Percentiles rank a stretch among this genome's conserved stretches.
Conservation (phyloP, 2,113 vertebrate genomes). For the Choloepus hoffmanni region DNA sequence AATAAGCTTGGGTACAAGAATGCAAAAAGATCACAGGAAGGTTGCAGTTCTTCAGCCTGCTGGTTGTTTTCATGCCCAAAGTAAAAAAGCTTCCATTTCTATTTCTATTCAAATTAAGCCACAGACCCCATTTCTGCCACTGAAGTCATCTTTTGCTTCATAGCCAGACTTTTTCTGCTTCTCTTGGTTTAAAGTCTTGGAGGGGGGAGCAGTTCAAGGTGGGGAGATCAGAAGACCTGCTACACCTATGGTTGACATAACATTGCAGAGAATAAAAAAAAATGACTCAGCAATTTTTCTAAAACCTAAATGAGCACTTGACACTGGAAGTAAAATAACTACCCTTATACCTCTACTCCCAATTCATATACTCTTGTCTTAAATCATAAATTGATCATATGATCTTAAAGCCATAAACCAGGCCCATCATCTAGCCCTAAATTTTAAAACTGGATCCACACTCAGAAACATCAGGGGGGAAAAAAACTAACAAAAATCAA, state of each 20-base stretch:
- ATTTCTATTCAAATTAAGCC: not conserved
- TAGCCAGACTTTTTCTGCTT: not conserved
- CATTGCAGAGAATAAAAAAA: not conserved
- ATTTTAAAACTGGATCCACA: conserved; percentile 2
- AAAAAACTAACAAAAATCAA: conserved; percentile 22
- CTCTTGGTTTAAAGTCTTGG: not conserved
- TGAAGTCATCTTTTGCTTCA: not conserved
- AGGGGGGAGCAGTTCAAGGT: no score
- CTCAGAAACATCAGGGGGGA: not conserved
- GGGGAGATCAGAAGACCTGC: not conserved
- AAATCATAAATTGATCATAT: not conserved
- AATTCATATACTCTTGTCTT: not conserved
- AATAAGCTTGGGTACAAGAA: not conserved
- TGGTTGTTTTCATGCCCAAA: not conserved
- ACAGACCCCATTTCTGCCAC: not conserved
- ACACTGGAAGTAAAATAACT: not conserved
- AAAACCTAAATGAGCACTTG: not conserved
- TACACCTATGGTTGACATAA: not conserved
- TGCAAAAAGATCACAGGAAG: not conserved
- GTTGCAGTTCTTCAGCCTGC: not conserved
- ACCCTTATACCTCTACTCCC: not conserved
- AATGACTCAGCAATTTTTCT: not conserved
- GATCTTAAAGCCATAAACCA: not conserved
- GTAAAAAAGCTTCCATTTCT: not conserved
- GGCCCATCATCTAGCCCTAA: not conserved